A percentile compares a stretch with the other conserved stretches of the same genome.
phyloP scores from a whole-genome alignment of 2,797 vertebrate species.

The Simalia tracyae region DNA sequence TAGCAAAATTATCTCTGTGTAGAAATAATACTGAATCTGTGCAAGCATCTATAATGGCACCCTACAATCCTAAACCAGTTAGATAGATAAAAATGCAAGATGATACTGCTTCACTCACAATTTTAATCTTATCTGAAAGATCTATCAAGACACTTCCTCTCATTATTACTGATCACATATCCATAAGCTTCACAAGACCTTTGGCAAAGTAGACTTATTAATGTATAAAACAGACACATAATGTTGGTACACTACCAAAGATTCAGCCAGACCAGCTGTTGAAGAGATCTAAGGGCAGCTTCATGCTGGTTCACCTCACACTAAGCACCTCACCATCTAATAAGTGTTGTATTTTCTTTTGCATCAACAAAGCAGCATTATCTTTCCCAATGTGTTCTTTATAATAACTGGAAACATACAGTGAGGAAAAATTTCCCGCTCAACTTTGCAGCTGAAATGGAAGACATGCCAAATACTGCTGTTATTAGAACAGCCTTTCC shows the following conservation, averaged over 20 bases:
- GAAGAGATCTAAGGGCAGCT: background rate
- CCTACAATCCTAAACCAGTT: conserved; percentile 36
- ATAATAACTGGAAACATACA: background rate
- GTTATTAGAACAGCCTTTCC: background rate
- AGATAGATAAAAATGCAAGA: conserved; percentile 28
- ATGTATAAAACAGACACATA: background rate
- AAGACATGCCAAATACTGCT: background rate
- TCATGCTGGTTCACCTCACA: background rate
- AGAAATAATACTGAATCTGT: background rate
- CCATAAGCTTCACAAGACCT: background rate
- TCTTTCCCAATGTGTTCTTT: background rate
- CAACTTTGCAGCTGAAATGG: background rate
- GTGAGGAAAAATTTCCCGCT: background rate
- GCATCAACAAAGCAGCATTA: background rate
- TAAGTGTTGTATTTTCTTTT: background rate
- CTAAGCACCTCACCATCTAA: background rate
- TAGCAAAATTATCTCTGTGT: background rate
- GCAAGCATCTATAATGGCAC: conserved; percentile 23
- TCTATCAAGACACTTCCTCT: background rate
- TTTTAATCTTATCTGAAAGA: background rate
- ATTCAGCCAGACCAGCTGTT: background rate
- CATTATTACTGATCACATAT: background rate
- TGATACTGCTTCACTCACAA: background rate
- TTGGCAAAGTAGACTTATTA: background rate
- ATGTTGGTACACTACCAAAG: background rate